A percentile compares a stretch with the other conserved stretches of the same genome.
These are phyloP conservation scores for Acronicta aceris DNA, from an alignment of 2,888 invertebrate species.

Conservation along the genomic window DNA sequence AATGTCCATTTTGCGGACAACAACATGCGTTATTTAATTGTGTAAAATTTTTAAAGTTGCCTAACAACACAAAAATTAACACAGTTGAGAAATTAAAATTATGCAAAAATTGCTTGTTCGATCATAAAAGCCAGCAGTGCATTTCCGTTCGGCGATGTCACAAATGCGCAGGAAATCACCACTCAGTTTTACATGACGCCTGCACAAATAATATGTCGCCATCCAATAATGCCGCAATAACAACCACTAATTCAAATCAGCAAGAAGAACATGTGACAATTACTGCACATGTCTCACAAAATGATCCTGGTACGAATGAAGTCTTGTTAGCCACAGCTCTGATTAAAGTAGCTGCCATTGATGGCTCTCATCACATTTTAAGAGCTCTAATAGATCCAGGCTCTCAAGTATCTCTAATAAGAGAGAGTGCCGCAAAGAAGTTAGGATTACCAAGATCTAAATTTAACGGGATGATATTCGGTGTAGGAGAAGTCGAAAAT, in stretches of 20 bases:
- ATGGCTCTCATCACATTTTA: conserved; percentile 10
- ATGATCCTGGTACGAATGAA: conserved; percentile 3
- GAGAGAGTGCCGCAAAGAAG: conserved; percentile 12
- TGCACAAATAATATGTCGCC: conserved; percentile 10
- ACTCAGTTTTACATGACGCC: conserved; percentile 15
- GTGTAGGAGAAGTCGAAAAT: conserved; percentile 7
- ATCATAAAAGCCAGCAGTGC: conserved; percentile 18
- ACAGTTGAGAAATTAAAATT: conserved; percentile 10
- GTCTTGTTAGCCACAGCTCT: conserved; percentile 7
- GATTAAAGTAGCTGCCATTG: conserved; percentile 2
- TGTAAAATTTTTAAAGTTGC: conserved; percentile 5
- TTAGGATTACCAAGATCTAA: conserved; percentile 8
- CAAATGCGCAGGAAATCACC: conserved; percentile 17
- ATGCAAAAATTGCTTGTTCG: conserved; percentile 19
- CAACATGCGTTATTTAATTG: conserved; percentile 18
- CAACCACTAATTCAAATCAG: background rate
- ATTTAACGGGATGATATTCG: conserved; percentile 10
- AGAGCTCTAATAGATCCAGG: conserved; percentile 17
- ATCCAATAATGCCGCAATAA: conserved; percentile 1
- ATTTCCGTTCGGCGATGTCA: conserved; percentile 16
- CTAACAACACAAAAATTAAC: conserved; percentile 4
- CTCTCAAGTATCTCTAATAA: conserved; percentile 13
- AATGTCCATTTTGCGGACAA: conserved; percentile 11
- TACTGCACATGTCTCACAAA: conserved; percentile 12
- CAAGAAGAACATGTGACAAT: conserved; percentile 11